Conservation (phyloP, 2,113 vertebrate genomes). For the Charina bottae region DNA sequence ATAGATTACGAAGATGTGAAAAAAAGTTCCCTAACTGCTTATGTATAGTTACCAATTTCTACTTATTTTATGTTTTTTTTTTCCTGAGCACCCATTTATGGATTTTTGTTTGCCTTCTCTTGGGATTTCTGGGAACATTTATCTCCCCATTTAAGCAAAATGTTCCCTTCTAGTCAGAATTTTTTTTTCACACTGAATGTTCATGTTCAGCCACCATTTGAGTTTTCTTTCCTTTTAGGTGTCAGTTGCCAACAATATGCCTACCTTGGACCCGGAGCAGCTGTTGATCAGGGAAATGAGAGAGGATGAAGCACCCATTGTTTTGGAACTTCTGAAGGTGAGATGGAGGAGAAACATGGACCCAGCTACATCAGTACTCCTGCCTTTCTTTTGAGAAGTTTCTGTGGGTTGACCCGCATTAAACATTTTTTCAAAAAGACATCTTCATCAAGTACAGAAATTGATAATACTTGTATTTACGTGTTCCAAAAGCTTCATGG, state of each 20-base stretch:
- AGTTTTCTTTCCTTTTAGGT: background rate
- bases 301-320: constrained; percentile 65
- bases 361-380: too few relatives aligned
- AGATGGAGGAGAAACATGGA: background rate
- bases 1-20: background rate
- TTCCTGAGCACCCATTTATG: background rate
- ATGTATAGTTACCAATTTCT: background rate
- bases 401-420: background rate
- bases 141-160: background rate
- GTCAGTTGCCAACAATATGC: background rate
- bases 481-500: background rate
- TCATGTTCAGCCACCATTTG: background rate
- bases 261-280: constrained; percentile 55
- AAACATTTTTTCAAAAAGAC: background rate
- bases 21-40: background rate
- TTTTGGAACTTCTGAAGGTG: constrained; percentile 71
- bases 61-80: background rate
- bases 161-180: background rate
- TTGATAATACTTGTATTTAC: background rate
- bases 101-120: background rate
- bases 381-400: background rate
- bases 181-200: background rate
- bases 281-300: constrained; percentile 69
- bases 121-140: background rate
- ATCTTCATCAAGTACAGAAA: background rate